phyloP scores from a whole-genome alignment of 1,140 invertebrate genomes.

The Macrobrachium rosenbergii region DNA sequence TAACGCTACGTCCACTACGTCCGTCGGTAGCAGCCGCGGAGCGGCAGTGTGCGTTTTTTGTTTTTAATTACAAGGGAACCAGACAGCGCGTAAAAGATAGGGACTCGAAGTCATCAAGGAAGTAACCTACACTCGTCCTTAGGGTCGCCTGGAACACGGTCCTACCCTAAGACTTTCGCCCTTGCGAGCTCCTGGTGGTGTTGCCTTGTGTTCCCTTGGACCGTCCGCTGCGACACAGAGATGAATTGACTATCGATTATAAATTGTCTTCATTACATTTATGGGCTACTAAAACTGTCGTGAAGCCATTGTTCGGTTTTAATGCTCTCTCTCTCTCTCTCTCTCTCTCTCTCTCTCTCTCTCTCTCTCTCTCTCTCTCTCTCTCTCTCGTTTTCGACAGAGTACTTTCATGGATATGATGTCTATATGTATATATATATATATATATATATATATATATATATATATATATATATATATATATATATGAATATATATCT shows the following conservation, averaged over 20 bases:
- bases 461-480: too few species aligned
- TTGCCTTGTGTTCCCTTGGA: neutral
- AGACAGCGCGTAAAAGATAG: constrained; percentile 41
- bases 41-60: constrained; percentile 38
- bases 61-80: constrained; percentile 40
- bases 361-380: constrained; percentile 5
- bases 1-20: too few species aligned
- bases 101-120: neutral
- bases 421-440: too few species aligned
- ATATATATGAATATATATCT: too few species aligned
- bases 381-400: too few species aligned
- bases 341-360: constrained; percentile 26
- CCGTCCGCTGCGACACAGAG: neutral
- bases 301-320: constrained; percentile 38
- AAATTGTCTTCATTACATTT: constrained; percentile 57
- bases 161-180: neutral
- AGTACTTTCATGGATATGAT: too few species aligned
- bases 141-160: neutral
- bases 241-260: constrained; percentile 49
- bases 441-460: too few species aligned
- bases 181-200: neutral
- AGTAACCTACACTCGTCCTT: neutral
- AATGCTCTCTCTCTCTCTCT: neutral
- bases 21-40: too few species aligned
- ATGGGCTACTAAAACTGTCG: constrained; percentile 49